Conservation (phyloP, 2,113 vertebrate genomes). For the Elephantulus edwardii region DNA sequence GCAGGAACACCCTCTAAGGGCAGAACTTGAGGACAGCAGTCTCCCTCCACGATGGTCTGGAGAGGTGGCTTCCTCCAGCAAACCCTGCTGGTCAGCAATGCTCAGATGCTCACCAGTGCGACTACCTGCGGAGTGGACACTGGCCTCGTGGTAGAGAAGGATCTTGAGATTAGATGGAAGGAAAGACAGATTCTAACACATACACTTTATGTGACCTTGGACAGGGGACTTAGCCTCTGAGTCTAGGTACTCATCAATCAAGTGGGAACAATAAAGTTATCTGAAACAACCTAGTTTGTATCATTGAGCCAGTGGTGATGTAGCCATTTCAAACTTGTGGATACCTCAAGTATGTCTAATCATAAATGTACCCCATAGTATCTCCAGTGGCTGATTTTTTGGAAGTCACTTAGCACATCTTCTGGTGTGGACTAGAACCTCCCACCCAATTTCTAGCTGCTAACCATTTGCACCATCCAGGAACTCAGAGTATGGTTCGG, state of each 20-base stretch:
- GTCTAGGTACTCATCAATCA: neutral
- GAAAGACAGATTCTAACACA: neutral
- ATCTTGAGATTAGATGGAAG: neutral
- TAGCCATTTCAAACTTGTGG: neutral
- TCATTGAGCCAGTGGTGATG: neutral
- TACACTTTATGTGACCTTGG: neutral
- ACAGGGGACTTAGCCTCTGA: neutral
- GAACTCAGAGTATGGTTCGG: neutral
- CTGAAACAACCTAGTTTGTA: fast-evolving
- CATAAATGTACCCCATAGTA: neutral
- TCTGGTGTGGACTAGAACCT: neutral
- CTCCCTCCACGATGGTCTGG: neutral
- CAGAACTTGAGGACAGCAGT: neutral
- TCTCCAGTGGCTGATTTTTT: neutral
- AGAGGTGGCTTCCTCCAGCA: neutral
- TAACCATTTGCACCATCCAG: neutral
- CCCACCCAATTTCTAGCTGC: neutral
- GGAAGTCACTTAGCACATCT: neutral
- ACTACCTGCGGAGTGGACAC: neutral
- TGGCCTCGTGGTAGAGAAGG: neutral
- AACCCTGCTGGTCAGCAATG: neutral
- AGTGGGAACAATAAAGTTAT: neutral
- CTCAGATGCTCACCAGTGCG: neutral
- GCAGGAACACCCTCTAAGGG: neutral
- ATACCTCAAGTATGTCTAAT: neutral